A percentile compares a stretch with the other conserved stretches of the same genome.
These are phyloP conservation scores for Silvanus unidentatus DNA, from an alignment of 2,888 invertebrate species.

Conservation along the genomic window DNA sequence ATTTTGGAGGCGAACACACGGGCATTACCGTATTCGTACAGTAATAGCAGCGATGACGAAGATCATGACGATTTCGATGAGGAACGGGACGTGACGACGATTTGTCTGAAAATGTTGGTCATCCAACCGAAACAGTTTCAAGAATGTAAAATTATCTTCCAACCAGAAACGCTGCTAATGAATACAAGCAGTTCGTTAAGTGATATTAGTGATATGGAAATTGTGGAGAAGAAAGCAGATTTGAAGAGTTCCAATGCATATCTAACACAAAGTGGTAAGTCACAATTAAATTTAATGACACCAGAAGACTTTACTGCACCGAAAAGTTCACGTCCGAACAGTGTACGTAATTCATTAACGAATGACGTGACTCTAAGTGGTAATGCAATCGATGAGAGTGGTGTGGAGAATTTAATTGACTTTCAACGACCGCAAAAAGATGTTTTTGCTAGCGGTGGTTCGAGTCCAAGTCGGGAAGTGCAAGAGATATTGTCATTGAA, in stretches of 20 bases:
- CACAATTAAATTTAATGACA: slow-evolving; percentile 69
- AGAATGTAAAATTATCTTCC: slow-evolving; percentile 50
- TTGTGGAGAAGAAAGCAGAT: slow-evolving; percentile 34
- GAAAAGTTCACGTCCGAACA: slow-evolving; percentile 36
- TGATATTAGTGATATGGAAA: slow-evolving; percentile 14
- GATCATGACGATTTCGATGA: slow-evolving; percentile 55
- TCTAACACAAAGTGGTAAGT: slow-evolving; percentile 37
- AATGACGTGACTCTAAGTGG: slow-evolving; percentile 16
- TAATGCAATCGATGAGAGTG: slow-evolving; percentile 15
- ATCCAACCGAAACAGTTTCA: slow-evolving; percentile 87
- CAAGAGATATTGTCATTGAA: slow-evolving; percentile 76
- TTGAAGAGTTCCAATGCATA: slow-evolving; percentile 41
- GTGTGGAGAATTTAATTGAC: slow-evolving; percentile 35
- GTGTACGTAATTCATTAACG: slow-evolving; percentile 31
- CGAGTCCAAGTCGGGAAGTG: slow-evolving; percentile 85
- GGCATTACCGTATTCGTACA: slow-evolving; percentile 45
- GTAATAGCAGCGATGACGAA: slow-evolving; percentile 49
- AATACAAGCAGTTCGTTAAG: slow-evolving; percentile 18
- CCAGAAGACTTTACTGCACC: slow-evolving; percentile 76
- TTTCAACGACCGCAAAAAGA: slow-evolving; percentile 38
- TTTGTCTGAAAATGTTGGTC: slow-evolving; percentile 62
- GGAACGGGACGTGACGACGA: slow-evolving; percentile 47
- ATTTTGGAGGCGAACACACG: slow-evolving; percentile 69
- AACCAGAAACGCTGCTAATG: slow-evolving; percentile 32
- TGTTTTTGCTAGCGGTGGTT: slow-evolving; percentile 70